Evolutionary conservation across 2,113 vertebrate species (phyloP).

Genomic region (Sander lucioperca): DNA sequence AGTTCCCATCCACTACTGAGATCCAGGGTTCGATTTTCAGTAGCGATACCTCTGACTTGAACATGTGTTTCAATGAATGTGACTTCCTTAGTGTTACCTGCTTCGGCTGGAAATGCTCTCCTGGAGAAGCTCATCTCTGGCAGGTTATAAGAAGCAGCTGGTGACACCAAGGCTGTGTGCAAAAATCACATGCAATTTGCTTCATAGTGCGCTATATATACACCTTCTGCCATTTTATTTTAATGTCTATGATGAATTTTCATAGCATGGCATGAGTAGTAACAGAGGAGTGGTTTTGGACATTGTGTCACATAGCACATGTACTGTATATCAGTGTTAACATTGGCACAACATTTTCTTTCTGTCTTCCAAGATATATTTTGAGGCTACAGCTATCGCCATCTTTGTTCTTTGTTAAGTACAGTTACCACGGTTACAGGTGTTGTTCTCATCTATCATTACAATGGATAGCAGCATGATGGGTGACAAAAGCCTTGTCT

Average conservation of each 20-base stretch:
- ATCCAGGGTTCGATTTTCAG: not conserved
- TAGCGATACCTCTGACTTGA: not conserved
- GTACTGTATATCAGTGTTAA: too few species aligned
- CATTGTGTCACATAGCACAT: too few species aligned
- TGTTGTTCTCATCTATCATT: not conserved
- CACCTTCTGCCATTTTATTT: not conserved
- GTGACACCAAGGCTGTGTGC: not conserved
- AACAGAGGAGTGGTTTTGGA: too few species aligned
- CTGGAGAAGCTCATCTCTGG: not conserved
- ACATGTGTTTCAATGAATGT: not conserved
- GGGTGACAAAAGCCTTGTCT: slow-evolving; percentile 2
- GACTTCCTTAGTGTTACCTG: not conserved
- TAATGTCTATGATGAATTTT: too few species aligned
- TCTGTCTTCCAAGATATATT: too few species aligned
- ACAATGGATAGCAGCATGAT: slow-evolving; percentile 4
- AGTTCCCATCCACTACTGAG: too few species aligned
- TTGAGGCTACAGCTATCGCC: too few species aligned
- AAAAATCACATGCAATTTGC: not conserved
- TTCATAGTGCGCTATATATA: not conserved
- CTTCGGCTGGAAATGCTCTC: not conserved
- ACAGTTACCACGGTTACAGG: too few species aligned
- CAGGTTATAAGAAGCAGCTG: not conserved
- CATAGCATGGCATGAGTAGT: too few species aligned
- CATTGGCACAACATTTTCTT: too few species aligned
- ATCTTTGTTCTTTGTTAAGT: too few species aligned